Conservation (phyloP, 2,888 invertebrate genomes). For the Taenaris catops region DNA sequence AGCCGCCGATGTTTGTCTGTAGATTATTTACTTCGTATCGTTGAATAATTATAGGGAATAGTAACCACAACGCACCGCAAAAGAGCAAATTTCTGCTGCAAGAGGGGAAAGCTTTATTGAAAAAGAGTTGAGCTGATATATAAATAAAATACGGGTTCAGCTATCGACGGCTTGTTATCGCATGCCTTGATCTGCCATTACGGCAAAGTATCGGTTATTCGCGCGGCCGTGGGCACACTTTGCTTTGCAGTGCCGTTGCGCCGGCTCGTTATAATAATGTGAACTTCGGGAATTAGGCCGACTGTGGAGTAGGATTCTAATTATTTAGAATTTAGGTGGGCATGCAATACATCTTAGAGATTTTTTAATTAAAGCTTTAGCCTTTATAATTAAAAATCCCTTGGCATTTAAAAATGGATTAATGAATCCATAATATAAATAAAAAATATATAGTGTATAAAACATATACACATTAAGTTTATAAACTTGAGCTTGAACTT, state of each 20-base stretch:
- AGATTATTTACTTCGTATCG: constrained; percentile 33
- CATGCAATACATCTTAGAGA: constrained; percentile 29
- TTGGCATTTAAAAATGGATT: too few relatives aligned
- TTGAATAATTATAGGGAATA: constrained; percentile 71
- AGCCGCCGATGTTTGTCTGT: too few relatives aligned
- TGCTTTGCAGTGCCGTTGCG: constrained; percentile 64
- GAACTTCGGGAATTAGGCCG: constrained; percentile 73
- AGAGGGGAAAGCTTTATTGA: constrained; percentile 75
- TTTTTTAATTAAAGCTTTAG: neutral
- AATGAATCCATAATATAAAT: too few relatives aligned
- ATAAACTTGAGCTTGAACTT: too few relatives aligned
- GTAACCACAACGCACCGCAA: constrained; percentile 47
- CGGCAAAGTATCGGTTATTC: constrained; percentile 73
- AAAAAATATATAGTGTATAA: too few relatives aligned
- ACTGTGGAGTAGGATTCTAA: constrained; percentile 58
- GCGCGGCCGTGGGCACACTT: constrained; percentile 70
- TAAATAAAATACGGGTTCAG: constrained; percentile 80
- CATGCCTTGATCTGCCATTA: constrained; percentile 75
- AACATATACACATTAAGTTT: too few relatives aligned
- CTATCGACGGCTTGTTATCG: constrained; percentile 80
- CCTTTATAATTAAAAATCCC: too few relatives aligned
- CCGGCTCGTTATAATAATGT: constrained; percentile 79
- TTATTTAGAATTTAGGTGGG: too few relatives aligned
- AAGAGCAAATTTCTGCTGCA: constrained; percentile 72
- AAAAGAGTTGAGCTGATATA: constrained; percentile 75